Percentiles rank a stretch among this genome's conserved stretches.
phyloP scores from a whole-genome alignment of 2,113 vertebrate species.

The Brachirus orientalis region DNA sequence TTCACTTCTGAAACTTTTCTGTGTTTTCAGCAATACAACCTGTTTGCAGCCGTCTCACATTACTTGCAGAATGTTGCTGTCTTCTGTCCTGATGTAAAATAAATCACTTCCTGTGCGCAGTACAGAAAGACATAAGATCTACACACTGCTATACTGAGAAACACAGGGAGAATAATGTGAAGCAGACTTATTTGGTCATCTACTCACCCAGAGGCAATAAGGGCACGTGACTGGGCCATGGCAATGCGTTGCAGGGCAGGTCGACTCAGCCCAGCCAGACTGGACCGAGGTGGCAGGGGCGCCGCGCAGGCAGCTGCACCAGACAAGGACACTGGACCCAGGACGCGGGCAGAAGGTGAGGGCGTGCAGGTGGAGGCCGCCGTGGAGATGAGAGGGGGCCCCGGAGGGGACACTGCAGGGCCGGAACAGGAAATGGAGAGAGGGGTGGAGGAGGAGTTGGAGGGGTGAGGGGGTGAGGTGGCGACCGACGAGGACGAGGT shows the following conservation, averaged over 20 bases:
- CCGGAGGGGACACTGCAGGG: background rate
- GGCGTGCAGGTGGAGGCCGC: constrained; percentile 66
- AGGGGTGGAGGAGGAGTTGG: constrained; percentile 65
- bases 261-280: constrained; percentile 88
- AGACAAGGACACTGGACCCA: constrained; percentile 73
- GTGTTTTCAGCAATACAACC: no score
- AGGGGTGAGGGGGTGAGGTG: constrained; percentile 17
- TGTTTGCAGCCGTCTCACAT: no score
- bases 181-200: background rate
- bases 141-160: no score
- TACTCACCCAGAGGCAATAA: constrained; percentile 95
- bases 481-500: constrained; percentile 46
- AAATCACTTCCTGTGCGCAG: no score
- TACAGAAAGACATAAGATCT: no score
- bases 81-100: no score
- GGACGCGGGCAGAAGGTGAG: constrained; percentile 75
- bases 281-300: constrained; percentile 77
- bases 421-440: constrained; percentile 16
- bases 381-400: constrained; percentile 74
- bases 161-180: no score
- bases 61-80: no score
- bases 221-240: constrained; percentile 93
- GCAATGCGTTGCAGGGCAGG: constrained; percentile 91
- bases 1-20: no score
- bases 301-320: constrained; percentile 78